Percentiles rank a stretch among this genome's conserved stretches.
phyloP scores from a whole-genome alignment of 1,140 invertebrate species.

The Drosophila chauvacae region DNA sequence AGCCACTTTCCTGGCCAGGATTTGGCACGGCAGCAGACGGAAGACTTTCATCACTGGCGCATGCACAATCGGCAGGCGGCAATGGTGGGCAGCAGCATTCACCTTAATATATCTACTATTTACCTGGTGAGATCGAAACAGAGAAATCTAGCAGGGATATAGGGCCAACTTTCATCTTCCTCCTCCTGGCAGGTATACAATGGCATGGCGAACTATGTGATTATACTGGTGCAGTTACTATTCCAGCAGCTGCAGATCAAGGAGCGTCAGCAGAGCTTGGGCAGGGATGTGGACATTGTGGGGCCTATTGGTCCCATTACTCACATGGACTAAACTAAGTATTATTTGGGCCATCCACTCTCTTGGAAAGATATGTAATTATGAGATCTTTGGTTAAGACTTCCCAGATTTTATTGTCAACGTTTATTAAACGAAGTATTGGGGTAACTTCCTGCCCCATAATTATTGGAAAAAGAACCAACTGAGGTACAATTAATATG shows the following conservation, averaged over 20 bases:
- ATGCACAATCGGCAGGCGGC: conserved; percentile 65
- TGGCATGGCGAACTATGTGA: conserved; percentile 69
- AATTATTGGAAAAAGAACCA: no score
- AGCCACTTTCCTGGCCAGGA: conserved; percentile 27
- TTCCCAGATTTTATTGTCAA: no score
- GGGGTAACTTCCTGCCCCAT: no score
- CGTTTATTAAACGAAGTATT: no score
- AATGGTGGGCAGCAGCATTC: conserved; percentile 43
- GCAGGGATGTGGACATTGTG: conserved; percentile 59
- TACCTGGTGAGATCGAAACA: conserved; percentile 53
- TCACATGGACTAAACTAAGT: conserved; percentile 27
- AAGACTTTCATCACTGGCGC: conserved; percentile 68
- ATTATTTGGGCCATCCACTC: background rate
- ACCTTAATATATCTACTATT: conserved; percentile 51
- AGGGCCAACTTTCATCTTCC: background rate
- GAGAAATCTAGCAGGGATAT: background rate
- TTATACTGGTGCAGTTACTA: conserved; percentile 72
- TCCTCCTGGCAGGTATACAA: conserved; percentile 35
- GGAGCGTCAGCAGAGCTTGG: conserved; percentile 15
- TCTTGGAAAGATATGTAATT: background rate
- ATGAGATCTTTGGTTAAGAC: no score
- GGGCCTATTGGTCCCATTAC: conserved; percentile 30
- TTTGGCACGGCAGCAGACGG: conserved; percentile 5
- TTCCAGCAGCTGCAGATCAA: conserved; percentile 69
- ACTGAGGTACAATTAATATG: no score